These are phyloP conservation scores for Diaperis boleti DNA, from an alignment of 2,888 invertebrate species.

Conservation along the genomic window DNA sequence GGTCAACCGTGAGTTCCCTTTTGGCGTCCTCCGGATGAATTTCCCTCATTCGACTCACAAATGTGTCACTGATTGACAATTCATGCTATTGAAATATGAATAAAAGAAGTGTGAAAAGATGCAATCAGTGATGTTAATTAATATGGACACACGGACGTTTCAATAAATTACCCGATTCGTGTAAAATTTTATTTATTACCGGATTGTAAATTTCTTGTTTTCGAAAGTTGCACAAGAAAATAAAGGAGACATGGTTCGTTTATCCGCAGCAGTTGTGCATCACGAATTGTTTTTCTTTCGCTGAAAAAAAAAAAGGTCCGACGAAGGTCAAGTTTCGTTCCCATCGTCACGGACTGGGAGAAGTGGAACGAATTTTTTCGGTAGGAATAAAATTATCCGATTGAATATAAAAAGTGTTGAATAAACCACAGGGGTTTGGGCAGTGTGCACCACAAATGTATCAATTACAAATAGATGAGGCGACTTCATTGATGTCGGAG, in stretches of 20 bases:
- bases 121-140: slow-evolving; percentile 13
- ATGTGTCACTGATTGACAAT: slow-evolving; percentile 20
- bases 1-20: slow-evolving; percentile 6
- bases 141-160: slow-evolving; percentile 1
- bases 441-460: no score
- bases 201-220: background rate
- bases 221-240: slow-evolving; percentile 1
- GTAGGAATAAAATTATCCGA: background rate
- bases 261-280: slow-evolving; percentile 4
- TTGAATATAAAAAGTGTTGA: background rate
- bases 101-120: slow-evolving; percentile 19
- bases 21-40: background rate
- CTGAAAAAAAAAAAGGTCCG: slow-evolving; percentile 9
- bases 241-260: slow-evolving; percentile 10
- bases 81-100: slow-evolving; percentile 16
- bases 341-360: slow-evolving; percentile 8
- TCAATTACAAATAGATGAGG: background rate
- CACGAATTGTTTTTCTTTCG: background rate
- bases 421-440: no score
- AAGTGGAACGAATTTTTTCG: background rate
- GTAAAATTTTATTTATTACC: background rate
- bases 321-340: slow-evolving; percentile 9
- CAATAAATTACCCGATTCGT: background rate
- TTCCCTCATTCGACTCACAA: slow-evolving; percentile 18
- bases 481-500: background rate